Percentiles rank a stretch among this genome's conserved stretches.
phyloP scores from a whole-genome alignment of 2,888 invertebrate species.

The Mechanitis messenoides region DNA sequence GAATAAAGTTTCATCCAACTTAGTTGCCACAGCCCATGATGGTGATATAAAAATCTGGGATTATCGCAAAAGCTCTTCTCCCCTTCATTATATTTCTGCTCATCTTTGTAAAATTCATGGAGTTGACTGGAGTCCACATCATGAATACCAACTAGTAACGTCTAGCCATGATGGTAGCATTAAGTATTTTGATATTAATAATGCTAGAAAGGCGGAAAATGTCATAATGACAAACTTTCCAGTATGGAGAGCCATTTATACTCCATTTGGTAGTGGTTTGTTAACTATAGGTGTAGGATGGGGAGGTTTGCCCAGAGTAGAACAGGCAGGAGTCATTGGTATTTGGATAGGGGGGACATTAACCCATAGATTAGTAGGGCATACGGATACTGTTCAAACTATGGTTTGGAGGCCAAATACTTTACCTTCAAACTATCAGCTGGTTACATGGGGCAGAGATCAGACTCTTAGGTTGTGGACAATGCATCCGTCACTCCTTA shows the following conservation, averaged over 20 bases:
- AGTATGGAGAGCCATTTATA: conserved; percentile 95
- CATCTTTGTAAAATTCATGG: conserved; percentile 93
- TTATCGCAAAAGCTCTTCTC: conserved; percentile 89
- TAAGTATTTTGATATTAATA: conserved; percentile 94
- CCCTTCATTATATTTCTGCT: conserved; percentile 94
- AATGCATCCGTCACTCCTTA: conserved; percentile 89
- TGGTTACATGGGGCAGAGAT: conserved; percentile 97
- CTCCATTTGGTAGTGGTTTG: conserved; percentile 94
- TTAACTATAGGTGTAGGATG: conserved; percentile 95
- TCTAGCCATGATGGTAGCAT: conserved; percentile 97
- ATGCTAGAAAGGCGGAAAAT: conserved; percentile 89
- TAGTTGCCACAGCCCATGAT: conserved; percentile 96
- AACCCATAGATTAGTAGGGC: conserved; percentile 94
- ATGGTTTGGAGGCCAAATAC: conserved; percentile 93
- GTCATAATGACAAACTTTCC: conserved; percentile 89
- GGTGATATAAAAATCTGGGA: conserved; percentile 98
- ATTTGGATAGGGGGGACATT: conserved; percentile 78
- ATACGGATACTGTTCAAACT: conserved; percentile 94
- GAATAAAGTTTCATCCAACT: conserved; percentile 88
- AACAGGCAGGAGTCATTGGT: conserved; percentile 80
- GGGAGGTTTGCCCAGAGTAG: conserved; percentile 85
- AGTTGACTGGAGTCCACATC: conserved; percentile 93
- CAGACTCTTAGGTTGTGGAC: conserved; percentile 94
- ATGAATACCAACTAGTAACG: conserved; percentile 90
- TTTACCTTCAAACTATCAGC: conserved; percentile 83